Percentiles rank a stretch among this genome's conserved stretches.
Conservation (phyloP, 2,113 vertebrate genomes). For the Peromyscus polionotus region DNA sequence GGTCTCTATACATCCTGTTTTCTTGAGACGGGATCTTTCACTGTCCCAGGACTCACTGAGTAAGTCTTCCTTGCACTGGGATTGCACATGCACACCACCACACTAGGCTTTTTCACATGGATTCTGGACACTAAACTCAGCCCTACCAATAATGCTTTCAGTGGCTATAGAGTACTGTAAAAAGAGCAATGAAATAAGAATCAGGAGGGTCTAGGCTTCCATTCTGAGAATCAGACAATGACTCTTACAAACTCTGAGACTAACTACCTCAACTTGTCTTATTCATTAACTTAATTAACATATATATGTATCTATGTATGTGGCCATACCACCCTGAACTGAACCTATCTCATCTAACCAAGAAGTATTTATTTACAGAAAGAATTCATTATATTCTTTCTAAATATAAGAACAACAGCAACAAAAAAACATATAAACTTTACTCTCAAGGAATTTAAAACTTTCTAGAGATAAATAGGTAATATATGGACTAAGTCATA, state of each 20-base stretch:
- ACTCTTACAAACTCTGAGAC: conserved; percentile 16
- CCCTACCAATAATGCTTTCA: background rate
- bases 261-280: conserved; percentile 19
- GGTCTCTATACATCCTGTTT: background rate
- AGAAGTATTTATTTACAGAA: background rate
- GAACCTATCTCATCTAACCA: background rate
- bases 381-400: background rate
- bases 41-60: background rate
- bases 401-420: conserved; percentile 32
- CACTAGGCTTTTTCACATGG: background rate
- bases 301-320: background rate
- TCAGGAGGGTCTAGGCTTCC: background rate
- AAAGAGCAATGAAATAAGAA: background rate
- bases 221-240: conserved; percentile 22
- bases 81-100: background rate
- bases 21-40: background rate
- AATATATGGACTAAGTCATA: conserved; percentile 5
- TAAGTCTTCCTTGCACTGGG: background rate
- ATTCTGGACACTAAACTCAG: background rate
- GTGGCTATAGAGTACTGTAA: background rate
- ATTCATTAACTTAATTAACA: conserved; percentile 50
- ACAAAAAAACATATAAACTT: background rate
- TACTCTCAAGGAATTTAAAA: conserved; percentile 4
- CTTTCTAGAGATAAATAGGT: background rate
- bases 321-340: background rate